Evolutionary conservation across 1,140 invertebrate species (phyloP).

Genomic region (Cardiocondyla obscurior): DNA sequence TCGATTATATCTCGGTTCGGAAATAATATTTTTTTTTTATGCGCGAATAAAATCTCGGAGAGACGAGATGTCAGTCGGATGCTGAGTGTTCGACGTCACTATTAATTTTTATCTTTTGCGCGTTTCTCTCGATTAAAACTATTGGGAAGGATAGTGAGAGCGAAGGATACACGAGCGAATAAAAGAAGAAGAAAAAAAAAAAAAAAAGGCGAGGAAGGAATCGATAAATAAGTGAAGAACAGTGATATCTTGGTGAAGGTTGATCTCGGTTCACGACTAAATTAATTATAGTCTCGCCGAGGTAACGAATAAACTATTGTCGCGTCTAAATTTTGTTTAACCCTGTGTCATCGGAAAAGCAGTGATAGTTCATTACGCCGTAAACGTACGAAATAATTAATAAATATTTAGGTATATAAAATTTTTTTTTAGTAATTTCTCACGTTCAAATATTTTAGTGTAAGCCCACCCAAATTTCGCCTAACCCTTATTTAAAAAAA

Average conservation of each 20-base stretch:
- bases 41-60: background rate
- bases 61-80: conserved; percentile 14
- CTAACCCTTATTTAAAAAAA: no score
- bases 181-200: background rate
- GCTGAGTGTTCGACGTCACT: background rate
- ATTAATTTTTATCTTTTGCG: background rate
- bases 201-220: background rate
- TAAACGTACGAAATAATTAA: no score
- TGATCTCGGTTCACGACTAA: conserved; percentile 7
- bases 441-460: no score
- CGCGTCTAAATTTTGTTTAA: no score
- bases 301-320: no score
- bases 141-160: background rate
- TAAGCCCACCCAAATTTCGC: no score
- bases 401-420: no score
- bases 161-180: background rate
- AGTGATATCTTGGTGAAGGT: background rate
- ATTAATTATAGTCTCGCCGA: conserved; percentile 63
- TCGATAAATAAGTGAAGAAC: conserved; percentile 4
- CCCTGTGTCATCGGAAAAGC: no score
- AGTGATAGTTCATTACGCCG: no score
- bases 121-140: background rate
- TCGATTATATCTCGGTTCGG: background rate
- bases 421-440: no score
- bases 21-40: background rate